Percentiles rank a stretch among this genome's conserved stretches.
phyloP scores from a whole-genome alignment of 2,113 vertebrate genomes.

The Nibea albiflora region DNA sequence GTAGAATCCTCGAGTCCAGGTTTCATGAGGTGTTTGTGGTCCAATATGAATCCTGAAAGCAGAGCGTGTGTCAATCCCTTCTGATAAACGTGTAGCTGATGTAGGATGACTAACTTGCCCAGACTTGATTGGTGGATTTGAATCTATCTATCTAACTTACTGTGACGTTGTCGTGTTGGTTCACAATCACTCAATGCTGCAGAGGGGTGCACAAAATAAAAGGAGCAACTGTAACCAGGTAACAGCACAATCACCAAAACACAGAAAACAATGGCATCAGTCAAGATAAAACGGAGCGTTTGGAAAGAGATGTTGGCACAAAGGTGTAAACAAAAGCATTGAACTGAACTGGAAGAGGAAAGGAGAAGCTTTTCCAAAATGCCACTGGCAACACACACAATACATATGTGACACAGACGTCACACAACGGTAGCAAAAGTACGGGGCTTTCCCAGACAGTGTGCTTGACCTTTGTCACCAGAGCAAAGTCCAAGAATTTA shows the following conservation, averaged over 20 bases:
- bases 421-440: neutral
- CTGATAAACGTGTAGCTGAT: neutral
- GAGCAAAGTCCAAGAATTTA: neutral
- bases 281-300: neutral
- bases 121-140: neutral
- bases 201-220: neutral
- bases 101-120: neutral
- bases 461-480: neutral
- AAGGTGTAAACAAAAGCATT: neutral
- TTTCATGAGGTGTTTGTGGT: neutral
- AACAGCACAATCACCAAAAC: neutral
- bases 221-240: conserved; percentile 1
- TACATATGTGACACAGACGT: neutral
- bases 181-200: neutral
- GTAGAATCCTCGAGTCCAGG: neutral
- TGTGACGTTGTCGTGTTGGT: neutral
- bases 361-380: neutral
- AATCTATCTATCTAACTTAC: neutral
- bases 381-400: neutral
- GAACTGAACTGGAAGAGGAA: conserved; percentile 20
- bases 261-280: neutral
- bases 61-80: neutral
- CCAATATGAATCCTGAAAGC: neutral
- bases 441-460: neutral
- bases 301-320: neutral